A percentile compares a stretch with the other conserved stretches of the same genome.
These are phyloP conservation scores for Coendou prehensilis DNA, from an alignment of 2,797 vertebrate genomes.

Conservation along the genomic window DNA sequence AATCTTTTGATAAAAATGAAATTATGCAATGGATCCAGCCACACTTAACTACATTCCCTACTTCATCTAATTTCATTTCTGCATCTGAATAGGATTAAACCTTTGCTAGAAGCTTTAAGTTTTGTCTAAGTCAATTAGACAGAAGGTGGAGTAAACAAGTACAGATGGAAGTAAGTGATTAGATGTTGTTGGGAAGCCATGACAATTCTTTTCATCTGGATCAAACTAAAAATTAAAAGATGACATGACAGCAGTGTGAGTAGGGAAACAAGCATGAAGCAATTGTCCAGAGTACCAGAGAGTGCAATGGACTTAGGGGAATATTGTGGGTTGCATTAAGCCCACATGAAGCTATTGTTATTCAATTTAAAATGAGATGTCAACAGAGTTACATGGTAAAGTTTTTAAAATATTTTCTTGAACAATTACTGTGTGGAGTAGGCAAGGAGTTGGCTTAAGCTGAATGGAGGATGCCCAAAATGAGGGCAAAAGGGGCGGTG, in stretches of 20 bases:
- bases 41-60: neutral
- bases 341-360: neutral
- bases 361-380: neutral
- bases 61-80: neutral
- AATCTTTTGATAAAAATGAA: neutral
- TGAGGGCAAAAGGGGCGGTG: too few relatives aligned
- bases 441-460: neutral
- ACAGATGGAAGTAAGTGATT: neutral
- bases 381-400: neutral
- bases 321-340: too few relatives aligned
- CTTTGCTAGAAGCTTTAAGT: neutral
- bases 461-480: neutral
- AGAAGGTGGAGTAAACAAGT: neutral
- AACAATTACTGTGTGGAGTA: neutral
- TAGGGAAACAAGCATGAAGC: neutral
- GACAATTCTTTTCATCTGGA: neutral
- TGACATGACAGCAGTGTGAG: fast-evolving
- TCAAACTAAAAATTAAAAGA: neutral
- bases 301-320: neutral
- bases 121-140: neutral
- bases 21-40: neutral
- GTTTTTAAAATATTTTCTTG: neutral
- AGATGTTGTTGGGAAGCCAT: neutral
- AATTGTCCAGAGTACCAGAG: neutral
- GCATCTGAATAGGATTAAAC: neutral